Conservation (phyloP, 2,797 vertebrate species). For the Chelmon rostratus region DNA sequence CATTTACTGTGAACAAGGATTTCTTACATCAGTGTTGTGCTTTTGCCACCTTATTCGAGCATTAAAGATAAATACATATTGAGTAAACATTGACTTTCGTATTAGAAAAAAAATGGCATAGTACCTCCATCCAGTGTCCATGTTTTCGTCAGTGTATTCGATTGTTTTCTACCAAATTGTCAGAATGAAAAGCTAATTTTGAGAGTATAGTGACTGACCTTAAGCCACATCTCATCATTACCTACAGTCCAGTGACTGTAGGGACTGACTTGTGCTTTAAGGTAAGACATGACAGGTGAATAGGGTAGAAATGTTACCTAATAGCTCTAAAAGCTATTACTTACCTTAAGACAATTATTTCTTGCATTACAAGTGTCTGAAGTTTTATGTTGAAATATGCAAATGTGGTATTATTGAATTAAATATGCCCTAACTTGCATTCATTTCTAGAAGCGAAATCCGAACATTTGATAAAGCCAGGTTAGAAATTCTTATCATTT, state of each 20-base stretch:
- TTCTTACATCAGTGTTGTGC: slow-evolving; percentile 44
- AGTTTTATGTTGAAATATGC: too few species aligned
- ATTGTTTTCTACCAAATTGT: not conserved
- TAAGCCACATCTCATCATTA: not conserved
- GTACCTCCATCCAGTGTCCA: accelerated
- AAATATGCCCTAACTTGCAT: too few species aligned
- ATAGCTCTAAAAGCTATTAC: too few species aligned
- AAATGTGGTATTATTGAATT: too few species aligned
- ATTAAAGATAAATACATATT: not conserved
- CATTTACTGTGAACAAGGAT: slow-evolving; percentile 59
- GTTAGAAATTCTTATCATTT: too few species aligned
- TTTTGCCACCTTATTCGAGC: slow-evolving; percentile 26
- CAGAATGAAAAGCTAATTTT: not conserved
- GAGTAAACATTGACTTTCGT: not conserved
- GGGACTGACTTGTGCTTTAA: too few species aligned
- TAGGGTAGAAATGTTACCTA: too few species aligned
- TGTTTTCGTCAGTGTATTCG: not conserved
- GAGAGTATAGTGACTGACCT: not conserved
- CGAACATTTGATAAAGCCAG: too few species aligned
- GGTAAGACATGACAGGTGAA: too few species aligned
- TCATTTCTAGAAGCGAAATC: too few species aligned
- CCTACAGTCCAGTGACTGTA: not conserved
- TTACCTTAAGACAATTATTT: too few species aligned
- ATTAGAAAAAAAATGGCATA: not conserved
- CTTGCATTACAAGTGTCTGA: too few species aligned